Conservation (phyloP, 2,113 vertebrate genomes). For the Urocitellus parryii region DNA sequence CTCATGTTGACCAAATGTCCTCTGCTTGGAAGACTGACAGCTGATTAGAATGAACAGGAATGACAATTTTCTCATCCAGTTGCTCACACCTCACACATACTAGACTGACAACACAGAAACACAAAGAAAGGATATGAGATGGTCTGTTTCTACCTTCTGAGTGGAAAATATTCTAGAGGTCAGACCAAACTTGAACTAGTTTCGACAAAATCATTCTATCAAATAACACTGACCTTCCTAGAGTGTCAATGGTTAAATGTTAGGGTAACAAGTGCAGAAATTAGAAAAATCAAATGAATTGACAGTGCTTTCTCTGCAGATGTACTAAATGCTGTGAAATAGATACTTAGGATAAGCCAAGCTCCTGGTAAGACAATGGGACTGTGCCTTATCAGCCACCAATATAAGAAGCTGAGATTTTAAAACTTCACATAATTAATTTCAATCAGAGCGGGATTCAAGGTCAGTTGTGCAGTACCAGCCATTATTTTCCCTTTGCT, state of each 20-base stretch:
- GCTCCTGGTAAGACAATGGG: slow-evolving; percentile 82
- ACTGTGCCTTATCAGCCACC: slow-evolving; percentile 83
- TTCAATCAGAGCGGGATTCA: slow-evolving; percentile 88
- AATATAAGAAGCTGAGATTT: slow-evolving; percentile 85
- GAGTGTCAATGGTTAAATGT: slow-evolving; percentile 70
- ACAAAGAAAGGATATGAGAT: slow-evolving; percentile 76
- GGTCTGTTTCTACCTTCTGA: slow-evolving; percentile 79
- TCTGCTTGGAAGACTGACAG: slow-evolving; percentile 78
- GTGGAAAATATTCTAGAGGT: slow-evolving; percentile 78
- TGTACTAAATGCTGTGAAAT: slow-evolving; percentile 83
- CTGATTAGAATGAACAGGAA: slow-evolving; percentile 83
- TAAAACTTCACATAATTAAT: slow-evolving; percentile 87
- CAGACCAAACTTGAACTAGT: slow-evolving; percentile 79
- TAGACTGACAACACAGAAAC: slow-evolving; percentile 76
- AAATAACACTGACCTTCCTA: slow-evolving; percentile 69
- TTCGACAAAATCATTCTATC: slow-evolving; percentile 79
- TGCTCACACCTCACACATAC: slow-evolving; percentile 78
- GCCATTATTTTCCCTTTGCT: slow-evolving; percentile 88
- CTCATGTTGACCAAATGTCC: slow-evolving; percentile 75
- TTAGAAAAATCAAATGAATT: slow-evolving; percentile 70
- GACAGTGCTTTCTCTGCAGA: slow-evolving; percentile 80
- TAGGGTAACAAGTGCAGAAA: slow-evolving; percentile 59
- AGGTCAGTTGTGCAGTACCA: slow-evolving; percentile 88
- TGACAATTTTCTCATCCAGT: slow-evolving; percentile 75
- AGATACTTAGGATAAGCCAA: slow-evolving; percentile 86